These are phyloP conservation scores for Elanus axillaris DNA, from an alignment of 2,113 vertebrate species.

Conservation along the genomic window DNA sequence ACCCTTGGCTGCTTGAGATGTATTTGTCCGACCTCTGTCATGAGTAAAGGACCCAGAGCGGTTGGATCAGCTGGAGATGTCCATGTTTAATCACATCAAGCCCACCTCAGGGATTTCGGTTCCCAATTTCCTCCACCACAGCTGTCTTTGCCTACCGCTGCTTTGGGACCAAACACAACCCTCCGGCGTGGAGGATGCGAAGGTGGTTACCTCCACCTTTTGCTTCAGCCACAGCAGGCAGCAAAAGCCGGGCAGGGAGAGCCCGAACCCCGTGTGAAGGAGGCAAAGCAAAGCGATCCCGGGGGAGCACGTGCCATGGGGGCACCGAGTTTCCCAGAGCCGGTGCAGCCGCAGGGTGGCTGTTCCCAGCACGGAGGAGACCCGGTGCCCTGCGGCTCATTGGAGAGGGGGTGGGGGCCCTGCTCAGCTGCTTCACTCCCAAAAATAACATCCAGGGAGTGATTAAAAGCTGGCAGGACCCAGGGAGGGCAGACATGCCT, in stretches of 20 bases:
- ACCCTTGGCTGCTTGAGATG: not conserved
- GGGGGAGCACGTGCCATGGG: fast-evolving
- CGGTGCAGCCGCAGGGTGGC: fast-evolving
- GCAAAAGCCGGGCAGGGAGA: not conserved
- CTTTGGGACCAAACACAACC: not conserved
- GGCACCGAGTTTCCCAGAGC: not conserved
- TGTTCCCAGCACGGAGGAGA: not conserved
- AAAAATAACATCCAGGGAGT: not conserved
- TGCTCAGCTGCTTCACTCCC: not conserved
- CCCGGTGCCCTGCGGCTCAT: not conserved
- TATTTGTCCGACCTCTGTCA: not conserved
- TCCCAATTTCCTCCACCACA: not conserved
- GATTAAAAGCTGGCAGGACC: not conserved
- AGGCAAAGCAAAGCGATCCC: not conserved
- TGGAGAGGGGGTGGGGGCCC: not conserved
- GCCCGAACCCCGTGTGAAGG: fast-evolving
- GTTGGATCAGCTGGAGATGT: not conserved
- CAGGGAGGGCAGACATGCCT: not conserved
- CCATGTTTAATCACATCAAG: not conserved
- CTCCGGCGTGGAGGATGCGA: fast-evolving
- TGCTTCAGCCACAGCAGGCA: not conserved
- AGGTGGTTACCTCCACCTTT: too few species aligned
- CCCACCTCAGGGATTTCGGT: not conserved
- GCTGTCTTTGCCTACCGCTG: fast-evolving
- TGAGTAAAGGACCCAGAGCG: fast-evolving